Evolutionary conservation across 2,797 vertebrate species (phyloP).

Genomic region (Bradypus variegatus): DNA sequence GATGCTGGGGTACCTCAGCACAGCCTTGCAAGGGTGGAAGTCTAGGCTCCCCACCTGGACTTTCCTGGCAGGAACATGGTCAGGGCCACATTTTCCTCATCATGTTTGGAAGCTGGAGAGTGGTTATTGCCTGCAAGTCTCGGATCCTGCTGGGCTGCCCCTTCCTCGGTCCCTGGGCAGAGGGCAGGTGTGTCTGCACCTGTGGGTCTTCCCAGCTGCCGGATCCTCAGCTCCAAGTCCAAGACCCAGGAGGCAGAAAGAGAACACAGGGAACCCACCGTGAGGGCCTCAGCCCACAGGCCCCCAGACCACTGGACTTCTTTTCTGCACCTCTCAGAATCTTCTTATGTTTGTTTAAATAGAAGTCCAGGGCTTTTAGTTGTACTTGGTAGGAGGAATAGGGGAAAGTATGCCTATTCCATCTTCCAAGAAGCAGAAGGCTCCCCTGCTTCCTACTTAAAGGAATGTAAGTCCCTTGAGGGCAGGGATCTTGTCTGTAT

Average conservation of each 20-base stretch:
- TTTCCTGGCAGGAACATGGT: too few species aligned
- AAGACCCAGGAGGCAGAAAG: background rate
- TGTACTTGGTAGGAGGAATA: background rate
- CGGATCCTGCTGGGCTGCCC: background rate
- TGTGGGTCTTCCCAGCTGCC: too few species aligned
- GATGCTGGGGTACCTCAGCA: too few species aligned
- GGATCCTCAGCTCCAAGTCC: too few species aligned
- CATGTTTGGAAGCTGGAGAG: too few species aligned
- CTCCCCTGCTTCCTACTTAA: background rate
- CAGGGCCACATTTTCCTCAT: too few species aligned
- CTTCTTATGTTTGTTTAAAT: background rate
- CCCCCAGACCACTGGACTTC: too few species aligned
- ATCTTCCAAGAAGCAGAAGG: background rate
- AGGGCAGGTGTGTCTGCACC: too few species aligned
- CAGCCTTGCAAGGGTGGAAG: too few species aligned
- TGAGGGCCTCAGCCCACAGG: background rate
- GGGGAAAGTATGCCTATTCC: background rate
- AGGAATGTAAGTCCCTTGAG: background rate
- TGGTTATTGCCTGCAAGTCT: too few species aligned
- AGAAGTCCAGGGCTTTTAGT: background rate
- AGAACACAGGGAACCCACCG: too few species aligned
- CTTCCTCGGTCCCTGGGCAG: background rate
- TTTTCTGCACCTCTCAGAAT: accelerated
- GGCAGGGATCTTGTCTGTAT: background rate
- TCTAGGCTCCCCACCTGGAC: too few species aligned